Evolutionary conservation across 1,140 invertebrate genomes (phyloP).

Genomic region (Zaprionus ghesquierei): DNA sequence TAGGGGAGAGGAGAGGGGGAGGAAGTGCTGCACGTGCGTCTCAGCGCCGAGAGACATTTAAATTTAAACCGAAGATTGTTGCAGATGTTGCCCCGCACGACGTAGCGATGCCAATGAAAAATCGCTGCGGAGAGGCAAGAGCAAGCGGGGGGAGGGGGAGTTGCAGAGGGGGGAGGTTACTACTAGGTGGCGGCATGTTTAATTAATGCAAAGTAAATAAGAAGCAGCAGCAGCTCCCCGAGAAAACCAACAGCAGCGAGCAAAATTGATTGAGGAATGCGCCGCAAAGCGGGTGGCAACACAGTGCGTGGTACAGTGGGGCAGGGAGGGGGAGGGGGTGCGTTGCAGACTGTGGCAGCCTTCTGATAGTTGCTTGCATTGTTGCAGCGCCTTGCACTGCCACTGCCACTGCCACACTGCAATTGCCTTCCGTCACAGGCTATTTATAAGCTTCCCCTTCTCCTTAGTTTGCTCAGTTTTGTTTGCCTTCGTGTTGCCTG

Average conservation of each 20-base stretch:
- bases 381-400: slow-evolving; percentile 41
- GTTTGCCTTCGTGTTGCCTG: slow-evolving; percentile 1
- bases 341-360: background rate
- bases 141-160: background rate
- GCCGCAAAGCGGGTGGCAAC: slow-evolving; percentile 53
- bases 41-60: slow-evolving; percentile 68
- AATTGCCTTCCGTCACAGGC: slow-evolving; percentile 41
- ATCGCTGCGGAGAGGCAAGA: slow-evolving; percentile 20
- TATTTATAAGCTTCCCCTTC: slow-evolving; percentile 63
- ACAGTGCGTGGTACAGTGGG: slow-evolving; percentile 5
- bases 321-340: background rate
- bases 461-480: slow-evolving; percentile 5
- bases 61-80: slow-evolving; percentile 76
- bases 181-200: slow-evolving; percentile 73
- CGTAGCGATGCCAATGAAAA: slow-evolving; percentile 50
- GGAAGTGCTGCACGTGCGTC: slow-evolving; percentile 66
- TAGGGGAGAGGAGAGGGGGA: background rate
- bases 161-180: background rate
- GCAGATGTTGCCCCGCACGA: slow-evolving; percentile 53
- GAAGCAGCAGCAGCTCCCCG: slow-evolving; percentile 44
- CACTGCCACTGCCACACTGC: slow-evolving; percentile 7
- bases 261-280: slow-evolving; percentile 78
- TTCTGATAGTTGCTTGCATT: slow-evolving; percentile 27
- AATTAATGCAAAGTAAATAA: slow-evolving; percentile 81
- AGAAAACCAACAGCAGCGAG: slow-evolving; percentile 34